Evolutionary conservation across 2,888 invertebrate genomes (phyloP).

Genomic region (Drosophila borborema): DNA sequence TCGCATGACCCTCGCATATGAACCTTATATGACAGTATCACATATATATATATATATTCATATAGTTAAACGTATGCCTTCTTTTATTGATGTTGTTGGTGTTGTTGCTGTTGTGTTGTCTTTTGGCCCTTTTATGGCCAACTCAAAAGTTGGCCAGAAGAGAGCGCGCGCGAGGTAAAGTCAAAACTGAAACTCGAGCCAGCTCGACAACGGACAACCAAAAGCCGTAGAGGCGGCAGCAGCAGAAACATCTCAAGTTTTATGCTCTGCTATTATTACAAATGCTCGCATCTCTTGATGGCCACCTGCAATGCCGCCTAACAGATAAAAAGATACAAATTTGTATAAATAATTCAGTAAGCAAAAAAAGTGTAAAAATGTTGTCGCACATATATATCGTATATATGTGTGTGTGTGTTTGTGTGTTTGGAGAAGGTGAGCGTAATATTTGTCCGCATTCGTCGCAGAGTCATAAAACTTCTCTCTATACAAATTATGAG

Average conservation of each 20-base stretch:
- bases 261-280: constrained; percentile 67
- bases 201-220: constrained; percentile 19
- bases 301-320: constrained; percentile 68
- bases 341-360: constrained; percentile 65
- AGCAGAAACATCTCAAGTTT: constrained; percentile 56
- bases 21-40: not conserved
- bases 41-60: constrained; percentile 17
- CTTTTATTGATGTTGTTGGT: constrained; percentile 7
- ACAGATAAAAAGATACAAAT: constrained; percentile 55
- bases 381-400: not conserved
- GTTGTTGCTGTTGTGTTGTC: constrained; percentile 41
- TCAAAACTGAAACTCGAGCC: constrained; percentile 38
- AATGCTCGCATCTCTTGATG: constrained; percentile 61
- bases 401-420: not conserved
- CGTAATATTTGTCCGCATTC: constrained; percentile 12
- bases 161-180: constrained; percentile 3
- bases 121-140: constrained; percentile 65
- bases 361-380: constrained; percentile 17
- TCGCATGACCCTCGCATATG: constrained; percentile 16
- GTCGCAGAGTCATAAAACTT: constrained; percentile 49
- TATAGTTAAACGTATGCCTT: constrained; percentile 52
- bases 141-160: constrained; percentile 51
- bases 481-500: constrained; percentile 62
- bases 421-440: constrained; percentile 4
- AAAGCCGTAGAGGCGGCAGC: not conserved